Evolutionary conservation across 2,888 invertebrate genomes (phyloP), one percentile per base, ranked within the genome.

Genomic region (Nomada goodeniana): DNA sequence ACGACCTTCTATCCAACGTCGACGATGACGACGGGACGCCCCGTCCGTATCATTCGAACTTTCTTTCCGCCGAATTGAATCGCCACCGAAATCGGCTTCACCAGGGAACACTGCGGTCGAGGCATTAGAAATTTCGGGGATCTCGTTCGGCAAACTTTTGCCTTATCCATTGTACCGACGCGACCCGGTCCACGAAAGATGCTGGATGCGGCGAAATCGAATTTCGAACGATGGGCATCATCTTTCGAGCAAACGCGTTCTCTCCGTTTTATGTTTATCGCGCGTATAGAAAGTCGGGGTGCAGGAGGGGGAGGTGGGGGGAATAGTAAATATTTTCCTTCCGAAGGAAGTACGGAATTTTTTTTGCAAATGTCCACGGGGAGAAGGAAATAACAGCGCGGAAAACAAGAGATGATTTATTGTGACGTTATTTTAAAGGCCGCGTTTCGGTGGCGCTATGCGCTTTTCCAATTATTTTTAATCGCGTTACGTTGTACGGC

Each of bases 51-150:
- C 82, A 77, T 75, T 70, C 76, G 65, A 88, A 87, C 81, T 88
- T 88, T 87, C 84, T 81, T 83, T 65, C 67, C 23, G 70, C 71
- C 64, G 80, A 88, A 88, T 88, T 88, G 88, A 88, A 88, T 87
- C 84, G 86, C 64, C 80, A 65, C 83, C 74, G 84, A 88, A 36
- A 88, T 86, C 87, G 81, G 76, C 82, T 89, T 75, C 76, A 55
- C 63, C 63, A 20, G 55, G 47, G 60, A 60, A 61, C 70, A 60
- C 57, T 44, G 72, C 60, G 53, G 61, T 13, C 65, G 52, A 61
- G 57, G 59, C 71, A 82, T 82, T 75, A 72, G 72, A 82, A 80
- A 85, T 85, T 83, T 80, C 60, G 57, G 47, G 47, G 63, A 75
- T 82, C 60, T 47, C 18, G 44, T 63, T 64, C 59, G 60, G 7